Evolutionary conservation across 2,113 vertebrate species (phyloP).

Genomic region (Phrynocephalus versicolor): DNA sequence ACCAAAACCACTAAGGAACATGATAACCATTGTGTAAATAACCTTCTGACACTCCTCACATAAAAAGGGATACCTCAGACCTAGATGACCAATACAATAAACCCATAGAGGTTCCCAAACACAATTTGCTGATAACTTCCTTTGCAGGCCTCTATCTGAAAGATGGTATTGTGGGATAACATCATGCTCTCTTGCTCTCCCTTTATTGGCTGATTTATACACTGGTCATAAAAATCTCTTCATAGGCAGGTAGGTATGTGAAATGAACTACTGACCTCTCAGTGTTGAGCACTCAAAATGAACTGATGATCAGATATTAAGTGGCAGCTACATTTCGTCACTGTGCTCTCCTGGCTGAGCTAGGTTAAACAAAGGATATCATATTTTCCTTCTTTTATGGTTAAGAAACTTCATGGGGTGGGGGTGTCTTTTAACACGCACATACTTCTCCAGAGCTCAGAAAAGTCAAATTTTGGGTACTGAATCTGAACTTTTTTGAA

Average conservation of each 20-base stretch:
- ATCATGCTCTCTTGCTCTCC: background rate
- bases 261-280: conserved; percentile 25
- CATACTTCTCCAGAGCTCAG: background rate
- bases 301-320: conserved; percentile 1
- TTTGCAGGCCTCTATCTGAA: conserved; percentile 19
- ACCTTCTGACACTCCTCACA: background rate
- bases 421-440: background rate
- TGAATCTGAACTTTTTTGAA: background rate
- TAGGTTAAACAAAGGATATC: background rate
- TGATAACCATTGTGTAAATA: background rate
- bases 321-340: background rate
- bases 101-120: background rate
- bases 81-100: conserved; percentile 2
- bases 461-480: too few species aligned
- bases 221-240: conserved; percentile 15
- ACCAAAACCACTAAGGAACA: background rate
- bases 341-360: background rate
- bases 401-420: background rate
- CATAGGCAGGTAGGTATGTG: conserved; percentile 2
- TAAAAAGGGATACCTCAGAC: background rate
- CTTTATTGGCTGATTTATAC: conserved; percentile 19
- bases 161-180: conserved; percentile 15
- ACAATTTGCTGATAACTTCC: conserved; percentile 16
- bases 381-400: background rate
- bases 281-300: background rate